A percentile compares a stretch with the other conserved stretches of the same genome.
Conservation (phyloP, 1,140 invertebrate genomes). For the Calliphora vicina region DNA sequence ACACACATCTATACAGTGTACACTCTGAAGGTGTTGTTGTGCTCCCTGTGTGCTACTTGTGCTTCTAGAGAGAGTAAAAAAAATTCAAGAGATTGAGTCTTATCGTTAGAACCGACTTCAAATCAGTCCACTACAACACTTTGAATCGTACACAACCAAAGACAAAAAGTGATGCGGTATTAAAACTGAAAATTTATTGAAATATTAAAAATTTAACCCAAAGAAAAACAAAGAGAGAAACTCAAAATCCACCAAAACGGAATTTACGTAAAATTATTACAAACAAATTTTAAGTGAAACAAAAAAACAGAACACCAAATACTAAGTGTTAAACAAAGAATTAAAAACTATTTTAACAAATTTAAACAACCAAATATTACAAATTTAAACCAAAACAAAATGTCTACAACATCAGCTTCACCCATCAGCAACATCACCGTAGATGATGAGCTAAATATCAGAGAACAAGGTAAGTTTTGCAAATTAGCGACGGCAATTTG, state of each 20-base stretch:
- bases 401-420: conserved; percentile 62
- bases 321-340: neutral
- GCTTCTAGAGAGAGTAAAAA: conserved; percentile 15
- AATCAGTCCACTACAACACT: conserved; percentile 31
- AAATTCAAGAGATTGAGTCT: conserved; percentile 31
- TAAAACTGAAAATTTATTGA: neutral
- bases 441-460: conserved; percentile 60
- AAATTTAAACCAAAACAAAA: conserved; percentile 42
- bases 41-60: neutral
- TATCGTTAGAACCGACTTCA: conserved; percentile 2
- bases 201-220: neutral
- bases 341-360: neutral
- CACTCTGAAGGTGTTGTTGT: neutral
- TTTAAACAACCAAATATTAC: neutral
- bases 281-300: neutral
- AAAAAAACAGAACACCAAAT: neutral
- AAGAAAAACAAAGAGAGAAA: too few species aligned
- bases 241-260: too few species aligned
- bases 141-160: conserved; percentile 24
- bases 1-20: neutral
- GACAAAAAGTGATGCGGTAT: neutral
- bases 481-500: conserved; percentile 47
- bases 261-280: conserved; percentile 15
- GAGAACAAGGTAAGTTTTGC: conserved; percentile 57
- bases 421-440: conserved; percentile 62